phyloP scores from a whole-genome alignment of 2,888 invertebrate species.

The Lasioglossum oenotherae region DNA sequence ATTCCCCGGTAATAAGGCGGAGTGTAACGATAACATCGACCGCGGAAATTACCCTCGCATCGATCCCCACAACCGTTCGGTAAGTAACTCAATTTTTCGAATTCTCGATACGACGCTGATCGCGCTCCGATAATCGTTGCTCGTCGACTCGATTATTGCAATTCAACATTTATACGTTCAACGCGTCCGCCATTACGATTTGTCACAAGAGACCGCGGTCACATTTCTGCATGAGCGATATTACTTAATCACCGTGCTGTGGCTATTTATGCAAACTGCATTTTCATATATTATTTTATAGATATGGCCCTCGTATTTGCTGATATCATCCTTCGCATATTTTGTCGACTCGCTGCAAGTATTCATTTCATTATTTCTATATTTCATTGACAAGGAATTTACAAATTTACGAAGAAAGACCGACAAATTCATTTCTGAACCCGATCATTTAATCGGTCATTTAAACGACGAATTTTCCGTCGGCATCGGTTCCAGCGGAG shows the following conservation, averaged over 20 bases:
- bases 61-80: background rate
- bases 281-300: background rate
- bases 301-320: background rate
- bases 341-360: background rate
- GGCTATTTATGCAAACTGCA: background rate
- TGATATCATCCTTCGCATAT: background rate
- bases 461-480: background rate
- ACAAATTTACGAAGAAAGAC: background rate
- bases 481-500: background rate
- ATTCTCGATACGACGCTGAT: background rate
- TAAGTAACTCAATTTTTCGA: background rate
- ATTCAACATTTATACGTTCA: background rate
- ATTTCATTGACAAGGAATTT: background rate
- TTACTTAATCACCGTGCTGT: background rate
- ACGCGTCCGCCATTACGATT: background rate
- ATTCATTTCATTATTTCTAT: background rate
- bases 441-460: too few species aligned
- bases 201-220: background rate
- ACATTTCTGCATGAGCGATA: background rate
- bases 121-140: background rate
- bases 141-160: background rate
- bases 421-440: background rate
- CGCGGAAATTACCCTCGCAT: background rate
- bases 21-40: conserved; percentile 12
- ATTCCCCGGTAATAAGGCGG: conserved; percentile 30